Conservation (phyloP, 2,113 vertebrate genomes). For the Rhombomys opimus region DNA sequence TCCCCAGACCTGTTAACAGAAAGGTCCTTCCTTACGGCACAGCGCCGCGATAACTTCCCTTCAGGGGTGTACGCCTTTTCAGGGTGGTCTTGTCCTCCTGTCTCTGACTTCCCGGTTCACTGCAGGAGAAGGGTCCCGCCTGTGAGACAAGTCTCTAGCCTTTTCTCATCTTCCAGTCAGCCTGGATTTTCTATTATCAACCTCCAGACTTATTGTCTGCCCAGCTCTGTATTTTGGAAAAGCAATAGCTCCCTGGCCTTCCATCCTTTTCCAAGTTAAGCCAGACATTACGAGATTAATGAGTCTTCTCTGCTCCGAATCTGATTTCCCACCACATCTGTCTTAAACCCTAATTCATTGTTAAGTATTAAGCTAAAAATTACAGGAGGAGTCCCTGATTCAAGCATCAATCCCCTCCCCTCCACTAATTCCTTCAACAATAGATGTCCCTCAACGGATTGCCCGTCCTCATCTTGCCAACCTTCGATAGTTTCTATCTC, state of each 20-base stretch:
- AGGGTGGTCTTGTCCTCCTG: neutral
- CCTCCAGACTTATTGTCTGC: neutral
- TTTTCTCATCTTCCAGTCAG: neutral
- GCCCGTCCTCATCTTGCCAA: neutral
- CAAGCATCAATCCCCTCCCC: rapidly evolving
- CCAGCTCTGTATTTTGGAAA: neutral
- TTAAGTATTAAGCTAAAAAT: constrained; percentile 22
- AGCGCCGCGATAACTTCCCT: neutral
- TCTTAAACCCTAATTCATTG: neutral
- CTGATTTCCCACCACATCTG: neutral
- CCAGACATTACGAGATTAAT: neutral
- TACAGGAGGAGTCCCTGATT: neutral
- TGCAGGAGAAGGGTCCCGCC: neutral
- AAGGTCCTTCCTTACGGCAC: neutral
- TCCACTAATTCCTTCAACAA: neutral
- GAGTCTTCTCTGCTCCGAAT: neutral
- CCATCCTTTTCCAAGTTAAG: neutral
- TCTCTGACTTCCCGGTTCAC: constrained; percentile 18
- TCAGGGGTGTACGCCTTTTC: neutral
- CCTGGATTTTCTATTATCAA: constrained; percentile 31
- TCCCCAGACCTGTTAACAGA: constrained; percentile 53
- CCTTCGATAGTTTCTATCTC: neutral
- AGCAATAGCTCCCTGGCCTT: neutral
- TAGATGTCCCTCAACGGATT: neutral
- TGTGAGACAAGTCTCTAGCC: neutral